Base-by-base conservation (phyloP, 2,113 vertebrate species). In the Isurus oxyrinchus region DNA sequence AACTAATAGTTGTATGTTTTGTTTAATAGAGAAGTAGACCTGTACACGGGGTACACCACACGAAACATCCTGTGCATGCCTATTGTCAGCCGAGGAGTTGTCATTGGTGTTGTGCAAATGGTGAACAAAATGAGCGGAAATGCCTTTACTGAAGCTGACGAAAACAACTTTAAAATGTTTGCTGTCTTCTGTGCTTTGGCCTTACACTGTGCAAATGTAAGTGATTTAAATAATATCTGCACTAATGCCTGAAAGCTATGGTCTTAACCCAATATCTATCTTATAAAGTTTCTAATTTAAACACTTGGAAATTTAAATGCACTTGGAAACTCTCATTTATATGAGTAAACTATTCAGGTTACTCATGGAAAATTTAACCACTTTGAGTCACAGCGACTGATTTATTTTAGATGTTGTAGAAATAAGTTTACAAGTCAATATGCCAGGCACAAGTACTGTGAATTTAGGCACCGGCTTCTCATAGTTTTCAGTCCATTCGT, bases 81-180 rank as follows among this genome's bases (percentile, higher is more conserved):
- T 97, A 99, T 99, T 96, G 99, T 99, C 97, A 99, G 99, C 97
- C 98, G 99, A 31, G 99, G 99, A 96, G 99, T 98, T 13, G 99
- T 99, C 90, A 99, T 99, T 88, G 99, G 99, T 4, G 99, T 99
- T 96, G 99, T 99, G 96, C 99, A 99, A 98, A 99, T 99, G 99
- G 99, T 99, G 96, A 99, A 99, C 98, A 99, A 99, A 97, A 97
- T 99, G 97, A 99, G 98, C 97, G 99, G 99, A 98, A 99, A 99
- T 98, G 99, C 99, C 99, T 99, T 99, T 98, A 99, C 99, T 97
- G 99, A 99, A 98, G 99, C 99, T 0, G 99, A 99, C 49, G 99
- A 99, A 97, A 99, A 99, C 98, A 99, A 99, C 98, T 99, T 99
- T 98, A 99, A 99, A 98, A 99, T 99, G 99, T 99, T 99, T 97